A percentile compares a stretch with the other conserved stretches of the same genome.
Conservation (phyloP, 2,113 vertebrate species). For the Pardalotus punctatus region DNA sequence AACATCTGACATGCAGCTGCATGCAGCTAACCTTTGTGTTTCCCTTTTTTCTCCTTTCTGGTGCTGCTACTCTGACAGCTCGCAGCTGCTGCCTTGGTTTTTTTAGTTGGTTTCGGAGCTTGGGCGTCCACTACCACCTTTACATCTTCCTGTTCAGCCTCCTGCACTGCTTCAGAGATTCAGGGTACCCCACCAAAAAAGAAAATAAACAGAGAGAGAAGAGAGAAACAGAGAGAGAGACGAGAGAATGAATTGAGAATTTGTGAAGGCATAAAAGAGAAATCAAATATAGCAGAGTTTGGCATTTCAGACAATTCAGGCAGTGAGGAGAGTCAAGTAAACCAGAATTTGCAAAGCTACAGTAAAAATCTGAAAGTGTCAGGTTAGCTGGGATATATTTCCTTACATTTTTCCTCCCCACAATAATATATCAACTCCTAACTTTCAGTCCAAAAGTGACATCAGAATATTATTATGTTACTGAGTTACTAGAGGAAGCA, state of each 20-base stretch:
- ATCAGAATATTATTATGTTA: not conserved
- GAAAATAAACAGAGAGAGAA: not conserved
- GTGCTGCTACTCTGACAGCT: slow-evolving; percentile 87
- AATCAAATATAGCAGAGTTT: slow-evolving; percentile 11
- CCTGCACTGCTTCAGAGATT: slow-evolving; percentile 85
- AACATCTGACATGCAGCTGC: slow-evolving; percentile 23
- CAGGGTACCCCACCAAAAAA: slow-evolving; percentile 35
- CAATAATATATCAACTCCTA: not conserved
- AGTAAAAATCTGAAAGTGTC: not conserved
- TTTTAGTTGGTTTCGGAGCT: slow-evolving; percentile 89
- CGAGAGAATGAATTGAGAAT: slow-evolving; percentile 11
- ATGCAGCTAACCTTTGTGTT: slow-evolving; percentile 93
- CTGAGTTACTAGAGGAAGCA: not conserved
- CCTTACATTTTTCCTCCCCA: not conserved
- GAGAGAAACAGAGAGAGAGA: slow-evolving; percentile 27
- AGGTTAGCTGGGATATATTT: not conserved
- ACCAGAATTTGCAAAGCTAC: not conserved
- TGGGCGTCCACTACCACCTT: slow-evolving; percentile 81
- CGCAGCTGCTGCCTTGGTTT: slow-evolving; percentile 82
- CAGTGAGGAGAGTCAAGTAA: not conserved
- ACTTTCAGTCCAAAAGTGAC: not conserved
- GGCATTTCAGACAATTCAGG: not conserved
- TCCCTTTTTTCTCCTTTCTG: slow-evolving; percentile 93
- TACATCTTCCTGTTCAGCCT: slow-evolving; percentile 88
- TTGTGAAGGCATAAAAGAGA: slow-evolving; percentile 15